These are phyloP conservation scores for Schizopygopsis malacanthus DNA, from an alignment of 2,797 vertebrate genomes.

Conservation along the genomic window DNA sequence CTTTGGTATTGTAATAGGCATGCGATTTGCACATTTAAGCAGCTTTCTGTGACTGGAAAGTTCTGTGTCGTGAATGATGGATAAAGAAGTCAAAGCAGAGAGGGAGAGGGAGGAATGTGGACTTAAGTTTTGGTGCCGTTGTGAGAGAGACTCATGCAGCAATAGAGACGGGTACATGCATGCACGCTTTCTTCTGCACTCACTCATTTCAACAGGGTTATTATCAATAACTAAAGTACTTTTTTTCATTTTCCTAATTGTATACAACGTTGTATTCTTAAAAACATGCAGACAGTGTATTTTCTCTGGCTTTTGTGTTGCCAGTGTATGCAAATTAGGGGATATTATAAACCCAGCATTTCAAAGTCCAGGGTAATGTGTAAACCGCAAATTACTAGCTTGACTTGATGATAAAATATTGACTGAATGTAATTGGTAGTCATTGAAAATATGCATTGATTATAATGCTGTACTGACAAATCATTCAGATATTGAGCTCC, in stretches of 20 bases:
- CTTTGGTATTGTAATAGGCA: conserved; percentile 68
- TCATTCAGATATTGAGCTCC: no score
- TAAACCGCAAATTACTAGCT: neutral
- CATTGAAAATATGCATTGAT: neutral
- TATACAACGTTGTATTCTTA: neutral
- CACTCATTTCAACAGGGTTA: neutral
- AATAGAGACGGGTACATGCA: conserved; percentile 14
- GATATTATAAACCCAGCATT: neutral
- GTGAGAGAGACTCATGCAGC: conserved; percentile 28
- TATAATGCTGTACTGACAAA: no score
- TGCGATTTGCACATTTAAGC: conserved; percentile 61
- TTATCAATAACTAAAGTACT: neutral
- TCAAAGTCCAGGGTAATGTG: neutral
- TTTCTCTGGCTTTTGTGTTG: neutral
- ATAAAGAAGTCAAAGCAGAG: conserved; percentile 40
- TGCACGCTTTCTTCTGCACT: conserved; percentile 41
- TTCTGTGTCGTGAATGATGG: conserved; percentile 56
- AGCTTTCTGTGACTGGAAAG: conserved; percentile 55
- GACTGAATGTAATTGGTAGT: neutral
- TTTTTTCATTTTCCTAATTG: neutral
- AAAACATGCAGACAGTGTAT: neutral
- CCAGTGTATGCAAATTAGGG: neutral
- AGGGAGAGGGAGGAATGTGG: conserved; percentile 54
- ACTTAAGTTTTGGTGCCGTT: conserved; percentile 44
- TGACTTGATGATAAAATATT: neutral